Evolutionary conservation across 2,888 invertebrate genomes (phyloP).

Genomic region (Sarcophaga variegata): DNA sequence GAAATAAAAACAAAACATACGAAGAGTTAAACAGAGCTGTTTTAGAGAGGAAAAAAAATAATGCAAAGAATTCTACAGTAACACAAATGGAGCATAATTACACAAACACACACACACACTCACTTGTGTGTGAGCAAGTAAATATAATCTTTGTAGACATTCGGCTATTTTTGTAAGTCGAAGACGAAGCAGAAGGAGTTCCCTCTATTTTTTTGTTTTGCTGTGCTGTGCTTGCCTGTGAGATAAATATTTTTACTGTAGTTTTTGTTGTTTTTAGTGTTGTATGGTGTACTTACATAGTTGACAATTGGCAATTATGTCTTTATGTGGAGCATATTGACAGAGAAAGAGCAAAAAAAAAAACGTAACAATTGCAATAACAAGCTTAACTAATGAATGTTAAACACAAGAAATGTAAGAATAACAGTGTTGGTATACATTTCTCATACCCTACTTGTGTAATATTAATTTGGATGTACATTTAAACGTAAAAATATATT

Average conservation of each 20-base stretch:
- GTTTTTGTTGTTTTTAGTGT: neutral
- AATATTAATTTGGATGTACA: too few species aligned
- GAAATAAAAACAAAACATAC: neutral
- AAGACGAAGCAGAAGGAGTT: slow-evolving; percentile 59
- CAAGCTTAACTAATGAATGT: slow-evolving; percentile 69
- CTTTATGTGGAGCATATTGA: slow-evolving; percentile 69
- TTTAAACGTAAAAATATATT: too few species aligned
- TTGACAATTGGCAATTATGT: slow-evolving; percentile 69
- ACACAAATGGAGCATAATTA: slow-evolving; percentile 63
- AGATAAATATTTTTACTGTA: slow-evolving; percentile 64
- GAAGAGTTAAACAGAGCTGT: slow-evolving; percentile 5
- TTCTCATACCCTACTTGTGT: slow-evolving; percentile 5
- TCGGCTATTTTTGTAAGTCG: slow-evolving; percentile 28
- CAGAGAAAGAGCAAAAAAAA: slow-evolving; percentile 7
- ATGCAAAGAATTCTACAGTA: slow-evolving; percentile 59
- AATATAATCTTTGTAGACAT: too few species aligned
- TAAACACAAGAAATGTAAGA: slow-evolving; percentile 46
- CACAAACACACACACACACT: slow-evolving; percentile 27
- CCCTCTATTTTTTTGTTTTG: slow-evolving; percentile 26
- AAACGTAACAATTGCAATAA: slow-evolving; percentile 36
- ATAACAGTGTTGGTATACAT: neutral
- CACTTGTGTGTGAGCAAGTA: neutral
- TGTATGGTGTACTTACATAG: neutral
- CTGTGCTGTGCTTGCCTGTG: slow-evolving; percentile 11
- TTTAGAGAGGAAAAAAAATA: slow-evolving; percentile 8